Conservation (phyloP, 2,888 invertebrate genomes). For the Lacanobia oleracea region DNA sequence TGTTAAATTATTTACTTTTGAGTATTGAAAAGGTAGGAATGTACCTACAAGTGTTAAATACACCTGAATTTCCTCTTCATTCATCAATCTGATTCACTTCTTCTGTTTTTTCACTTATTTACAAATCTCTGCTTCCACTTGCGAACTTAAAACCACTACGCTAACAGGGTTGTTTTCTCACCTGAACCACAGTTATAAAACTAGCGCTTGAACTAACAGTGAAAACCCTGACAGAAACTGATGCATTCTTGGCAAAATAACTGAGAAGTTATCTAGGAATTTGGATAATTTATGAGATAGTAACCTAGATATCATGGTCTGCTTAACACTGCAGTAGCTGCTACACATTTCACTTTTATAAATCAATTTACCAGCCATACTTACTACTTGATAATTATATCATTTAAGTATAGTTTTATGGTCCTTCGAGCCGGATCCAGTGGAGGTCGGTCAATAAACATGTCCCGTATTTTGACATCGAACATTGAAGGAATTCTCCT, state of each 20-base stretch:
- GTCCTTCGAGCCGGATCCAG: neutral
- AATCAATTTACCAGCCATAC: too few relatives aligned
- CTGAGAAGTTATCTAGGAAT: neutral
- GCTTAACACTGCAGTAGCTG: neutral
- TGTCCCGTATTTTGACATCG: too few relatives aligned
- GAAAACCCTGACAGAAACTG: neutral
- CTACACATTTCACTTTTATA: conserved; percentile 11
- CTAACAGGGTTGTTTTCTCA: neutral
- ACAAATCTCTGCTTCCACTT: too few relatives aligned
- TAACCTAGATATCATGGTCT: conserved; percentile 1
- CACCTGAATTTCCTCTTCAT: too few relatives aligned
- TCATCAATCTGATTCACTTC: too few relatives aligned
- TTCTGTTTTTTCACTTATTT: too few relatives aligned
- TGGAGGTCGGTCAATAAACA: too few relatives aligned
- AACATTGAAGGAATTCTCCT: too few relatives aligned
- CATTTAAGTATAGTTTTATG: neutral
- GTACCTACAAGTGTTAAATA: neutral
- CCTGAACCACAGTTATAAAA: too few relatives aligned
- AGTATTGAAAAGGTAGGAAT: neutral
- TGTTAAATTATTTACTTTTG: conserved; percentile 7
- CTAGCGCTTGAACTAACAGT: neutral
- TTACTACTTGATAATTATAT: too few relatives aligned
- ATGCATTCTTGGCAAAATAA: neutral
- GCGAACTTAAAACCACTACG: too few relatives aligned
- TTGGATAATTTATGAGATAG: neutral